phyloP scores from a whole-genome alignment of 2,113 vertebrate genomes.

The Aegithalos caudatus region DNA sequence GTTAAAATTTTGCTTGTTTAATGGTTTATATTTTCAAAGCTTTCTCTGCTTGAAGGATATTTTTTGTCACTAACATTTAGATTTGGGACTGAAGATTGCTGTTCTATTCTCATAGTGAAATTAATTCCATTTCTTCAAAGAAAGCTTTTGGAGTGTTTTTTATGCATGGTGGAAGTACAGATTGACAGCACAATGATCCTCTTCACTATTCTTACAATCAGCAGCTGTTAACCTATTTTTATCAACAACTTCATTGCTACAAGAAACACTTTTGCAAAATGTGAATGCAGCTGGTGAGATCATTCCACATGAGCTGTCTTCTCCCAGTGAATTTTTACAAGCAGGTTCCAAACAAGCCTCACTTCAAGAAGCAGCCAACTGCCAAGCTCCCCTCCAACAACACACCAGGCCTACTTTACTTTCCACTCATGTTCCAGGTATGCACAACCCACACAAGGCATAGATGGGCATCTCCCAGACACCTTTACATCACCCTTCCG shows the following conservation, averaged over 20 bases:
- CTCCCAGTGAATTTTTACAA: background rate
- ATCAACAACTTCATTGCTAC: constrained; percentile 22
- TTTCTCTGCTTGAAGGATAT: background rate
- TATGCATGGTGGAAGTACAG: background rate
- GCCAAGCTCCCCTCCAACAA: background rate
- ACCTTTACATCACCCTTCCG: background rate
- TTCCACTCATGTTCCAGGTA: background rate
- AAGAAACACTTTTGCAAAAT: constrained; percentile 3
- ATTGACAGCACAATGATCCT: constrained; percentile 33
- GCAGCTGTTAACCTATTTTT: constrained; percentile 64
- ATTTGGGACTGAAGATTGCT: background rate
- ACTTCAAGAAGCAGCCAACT: background rate
- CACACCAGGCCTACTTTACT: background rate
- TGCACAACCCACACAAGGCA: background rate
- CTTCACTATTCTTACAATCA: constrained; percentile 23
- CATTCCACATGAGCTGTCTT: background rate
- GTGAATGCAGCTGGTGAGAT: constrained; percentile 17
- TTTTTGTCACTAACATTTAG: background rate
- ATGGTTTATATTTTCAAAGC: background rate
- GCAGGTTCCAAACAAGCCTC: background rate
- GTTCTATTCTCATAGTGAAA: background rate
- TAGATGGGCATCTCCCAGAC: background rate
- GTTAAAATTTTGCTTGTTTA: background rate
- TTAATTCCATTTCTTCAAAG: constrained; percentile 20
- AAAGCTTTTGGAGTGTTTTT: constrained; percentile 7